Evolutionary conservation across 2,888 invertebrate species (phyloP), one percentile per base, ranked within the genome.

Genomic region (Acleris emargana): DNA sequence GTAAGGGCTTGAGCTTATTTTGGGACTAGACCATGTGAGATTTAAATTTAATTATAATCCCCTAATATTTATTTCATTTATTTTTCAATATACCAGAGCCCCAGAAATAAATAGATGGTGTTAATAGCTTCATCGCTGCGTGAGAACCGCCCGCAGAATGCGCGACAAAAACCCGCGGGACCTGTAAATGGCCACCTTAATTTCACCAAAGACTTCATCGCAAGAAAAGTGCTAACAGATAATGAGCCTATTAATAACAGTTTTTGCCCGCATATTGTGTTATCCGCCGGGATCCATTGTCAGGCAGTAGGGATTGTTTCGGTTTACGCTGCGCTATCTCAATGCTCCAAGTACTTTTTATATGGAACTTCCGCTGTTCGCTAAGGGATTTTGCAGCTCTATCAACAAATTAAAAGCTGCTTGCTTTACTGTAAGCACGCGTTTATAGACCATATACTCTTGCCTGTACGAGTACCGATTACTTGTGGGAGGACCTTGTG

Each of bases 81-180:
- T 28, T 32, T 32, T 32, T 32, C 2, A 9, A 32, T 3, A 32
- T 9, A 32, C 32, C 32, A 38, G n/a, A 32, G 16, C 17, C 13
- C 6, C 45, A 57, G 53, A 43, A 69, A 69, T 64, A 67, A 59
- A 54, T 18, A 50, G 28, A 17, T 28, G 47, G 58, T 49, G 64
- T 49, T 69, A 69, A 67, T 69, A 67, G 67, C 69, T 69, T 69
- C 60, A 69, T 69, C 67, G 53, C 25, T 17, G 4, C 66, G 66
- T 66, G 66, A 47, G 66, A 66, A 55, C 20, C 28, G 18, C 45
- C 17, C 49, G 66, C 60, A 47, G 66, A 57, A 66, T 60, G 50
- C 57, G 2, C 4, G 16, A 22, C 45, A 64, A 64, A 66, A 66
- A 61, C 49, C 42, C 43, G 16, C 7, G 22, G n/a, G 25, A 22